These are phyloP conservation scores for Drosophila colorata DNA, from an alignment of 2,888 invertebrate genomes.

Conservation along the genomic window DNA sequence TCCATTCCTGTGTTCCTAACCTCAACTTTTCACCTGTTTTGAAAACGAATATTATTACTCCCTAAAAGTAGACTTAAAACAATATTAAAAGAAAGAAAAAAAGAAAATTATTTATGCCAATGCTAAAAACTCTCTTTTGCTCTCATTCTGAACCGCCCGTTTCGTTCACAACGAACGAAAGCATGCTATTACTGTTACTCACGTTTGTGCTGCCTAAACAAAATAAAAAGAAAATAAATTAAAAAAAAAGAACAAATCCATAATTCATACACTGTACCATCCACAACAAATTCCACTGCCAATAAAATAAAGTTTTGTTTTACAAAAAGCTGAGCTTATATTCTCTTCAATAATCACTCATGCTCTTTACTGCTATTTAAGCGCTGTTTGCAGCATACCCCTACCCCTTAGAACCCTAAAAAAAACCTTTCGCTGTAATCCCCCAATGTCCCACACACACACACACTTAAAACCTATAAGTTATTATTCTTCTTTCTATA, in stretches of 20 bases:
- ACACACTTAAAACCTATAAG: not conserved
- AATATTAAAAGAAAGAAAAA: not conserved
- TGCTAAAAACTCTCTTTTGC: conserved; percentile 8
- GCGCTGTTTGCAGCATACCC: not conserved
- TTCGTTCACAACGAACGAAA: conserved; percentile 23
- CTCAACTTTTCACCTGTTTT: conserved; percentile 19
- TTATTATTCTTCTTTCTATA: conserved; percentile 13
- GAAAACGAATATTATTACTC: conserved; percentile 7
- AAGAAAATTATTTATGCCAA: conserved; percentile 12
- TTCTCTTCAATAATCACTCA: no score
- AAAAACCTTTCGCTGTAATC: not conserved
- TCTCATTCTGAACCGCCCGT: conserved; percentile 14
- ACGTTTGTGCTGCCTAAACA: conserved; percentile 27
- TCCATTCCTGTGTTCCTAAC: conserved; percentile 21
- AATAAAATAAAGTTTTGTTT: no score
- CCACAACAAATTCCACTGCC: no score
- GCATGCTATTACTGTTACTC: conserved; percentile 43
- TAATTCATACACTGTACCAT: no score
- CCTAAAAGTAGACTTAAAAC: conserved; percentile 4
- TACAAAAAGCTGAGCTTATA: no score
- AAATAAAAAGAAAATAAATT: not conserved
- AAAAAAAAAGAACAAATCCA: not conserved
- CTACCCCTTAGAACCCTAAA: not conserved
- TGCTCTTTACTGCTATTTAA: not conserved
- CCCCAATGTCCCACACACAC: not conserved